A percentile compares a stretch with the other conserved stretches of the same genome.
These are phyloP conservation scores for Onthophagus sagittarius DNA, from an alignment of 2,888 invertebrate species.

Conservation along the genomic window DNA sequence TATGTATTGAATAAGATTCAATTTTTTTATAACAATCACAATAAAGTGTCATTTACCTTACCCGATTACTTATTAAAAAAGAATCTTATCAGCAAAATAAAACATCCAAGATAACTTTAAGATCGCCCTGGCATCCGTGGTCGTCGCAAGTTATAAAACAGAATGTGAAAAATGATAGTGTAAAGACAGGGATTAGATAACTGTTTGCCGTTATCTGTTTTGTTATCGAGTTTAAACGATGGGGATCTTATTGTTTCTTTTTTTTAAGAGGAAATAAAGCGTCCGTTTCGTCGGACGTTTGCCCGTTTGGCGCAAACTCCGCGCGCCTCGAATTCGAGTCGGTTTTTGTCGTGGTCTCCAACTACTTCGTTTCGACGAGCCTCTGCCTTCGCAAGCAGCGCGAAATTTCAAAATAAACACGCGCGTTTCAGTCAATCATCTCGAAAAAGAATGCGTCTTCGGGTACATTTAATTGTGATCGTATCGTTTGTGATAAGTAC, in stretches of 20 bases:
- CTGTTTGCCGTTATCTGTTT: background rate
- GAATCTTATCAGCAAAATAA: background rate
- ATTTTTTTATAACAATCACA: no score
- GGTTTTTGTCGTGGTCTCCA: background rate
- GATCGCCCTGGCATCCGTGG: background rate
- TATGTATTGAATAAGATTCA: no score
- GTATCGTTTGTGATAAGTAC: background rate
- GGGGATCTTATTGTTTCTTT: background rate
- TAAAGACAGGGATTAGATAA: background rate
- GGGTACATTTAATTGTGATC: background rate
- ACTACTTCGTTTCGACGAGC: background rate
- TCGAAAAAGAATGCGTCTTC: background rate
- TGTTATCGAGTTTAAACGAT: background rate
- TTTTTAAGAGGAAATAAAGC: background rate
- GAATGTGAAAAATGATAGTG: background rate
- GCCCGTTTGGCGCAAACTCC: background rate
- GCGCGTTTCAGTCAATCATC: background rate
- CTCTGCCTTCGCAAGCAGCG: background rate
- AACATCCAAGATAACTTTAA: background rate
- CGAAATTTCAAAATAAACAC: background rate
- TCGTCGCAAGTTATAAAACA: background rate
- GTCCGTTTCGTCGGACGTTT: background rate
- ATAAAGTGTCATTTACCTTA: no score
- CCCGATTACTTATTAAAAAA: no score
- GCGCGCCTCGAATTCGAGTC: background rate